Evolutionary conservation across 1,140 invertebrate species (phyloP).

Genomic region (Drosophila rhopaloa): DNA sequence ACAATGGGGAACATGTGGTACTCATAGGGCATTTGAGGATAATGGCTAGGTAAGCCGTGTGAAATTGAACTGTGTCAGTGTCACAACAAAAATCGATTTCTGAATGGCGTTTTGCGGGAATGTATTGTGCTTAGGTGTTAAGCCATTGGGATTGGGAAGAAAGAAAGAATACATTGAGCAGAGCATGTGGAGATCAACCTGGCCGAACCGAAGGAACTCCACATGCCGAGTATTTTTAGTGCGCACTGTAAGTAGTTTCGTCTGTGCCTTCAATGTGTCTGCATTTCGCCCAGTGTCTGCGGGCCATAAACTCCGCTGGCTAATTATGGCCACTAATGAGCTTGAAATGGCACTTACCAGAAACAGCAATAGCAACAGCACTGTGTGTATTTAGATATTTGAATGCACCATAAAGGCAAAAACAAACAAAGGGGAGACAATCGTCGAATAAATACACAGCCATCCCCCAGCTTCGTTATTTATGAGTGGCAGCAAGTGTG

Average conservation of each 20-base stretch:
- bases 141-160: constrained; percentile 7
- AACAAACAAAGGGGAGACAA: constrained; percentile 29
- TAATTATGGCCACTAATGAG: constrained; percentile 81
- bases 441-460: constrained; percentile 16
- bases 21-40: constrained; percentile 37
- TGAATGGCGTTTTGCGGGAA: constrained; percentile 15
- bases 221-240: constrained; percentile 34
- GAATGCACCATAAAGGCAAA: constrained; percentile 32
- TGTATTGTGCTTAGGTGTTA: constrained; percentile 15
- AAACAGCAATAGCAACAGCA: constrained; percentile 44
- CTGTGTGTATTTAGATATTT: constrained; percentile 44
- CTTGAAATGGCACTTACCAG: constrained; percentile 79
- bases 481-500: constrained; percentile 44
- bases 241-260: constrained; percentile 34
- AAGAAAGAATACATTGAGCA: not conserved
- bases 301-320: constrained; percentile 73
- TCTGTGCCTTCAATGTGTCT: constrained; percentile 48
- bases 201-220: constrained; percentile 6
- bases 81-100: constrained; percentile 48
- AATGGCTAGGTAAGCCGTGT: constrained; percentile 49
- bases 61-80: constrained; percentile 54
- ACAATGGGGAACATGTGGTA: constrained; percentile 54
- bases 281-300: constrained; percentile 61
- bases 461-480: constrained; percentile 23
- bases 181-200: constrained; percentile 1